Percentiles rank a stretch among this genome's conserved stretches.
Evolutionary conservation across 2,888 invertebrate species (phyloP).

Genomic region (Xylota sylvarum): DNA sequence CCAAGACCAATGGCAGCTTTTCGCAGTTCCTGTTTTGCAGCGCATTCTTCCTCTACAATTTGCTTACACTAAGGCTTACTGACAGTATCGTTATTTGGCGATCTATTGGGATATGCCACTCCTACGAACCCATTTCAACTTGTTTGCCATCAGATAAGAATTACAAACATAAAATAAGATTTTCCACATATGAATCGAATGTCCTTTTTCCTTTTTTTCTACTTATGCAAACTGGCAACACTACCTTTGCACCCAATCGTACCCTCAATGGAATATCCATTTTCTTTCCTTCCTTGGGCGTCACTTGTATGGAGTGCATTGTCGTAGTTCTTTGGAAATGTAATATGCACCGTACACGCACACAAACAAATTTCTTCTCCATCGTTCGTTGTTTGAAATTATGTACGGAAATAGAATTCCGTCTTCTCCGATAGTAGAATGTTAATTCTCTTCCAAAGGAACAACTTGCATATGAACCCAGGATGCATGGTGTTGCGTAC

Average conservation of each 20-base stretch:
- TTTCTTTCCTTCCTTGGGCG: background rate
- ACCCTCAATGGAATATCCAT: background rate
- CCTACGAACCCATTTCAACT: too few species aligned
- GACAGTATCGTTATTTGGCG: too few species aligned
- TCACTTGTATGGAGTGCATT: background rate
- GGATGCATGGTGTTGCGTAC: slow-evolving; percentile 6
- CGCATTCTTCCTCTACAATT: too few species aligned
- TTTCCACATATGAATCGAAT: too few species aligned
- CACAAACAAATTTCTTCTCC: background rate
- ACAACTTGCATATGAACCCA: slow-evolving; percentile 32
- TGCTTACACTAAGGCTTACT: too few species aligned
- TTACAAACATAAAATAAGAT: too few species aligned
- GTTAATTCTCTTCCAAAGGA: slow-evolving; percentile 16
- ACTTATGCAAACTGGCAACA: slow-evolving; percentile 26
- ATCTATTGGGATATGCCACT: too few species aligned
- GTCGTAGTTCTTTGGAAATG: slow-evolving; percentile 11
- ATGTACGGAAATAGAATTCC: slow-evolving; percentile 33
- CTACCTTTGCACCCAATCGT: background rate
- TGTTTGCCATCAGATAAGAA: too few species aligned
- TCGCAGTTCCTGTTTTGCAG: too few species aligned
- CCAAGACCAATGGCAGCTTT: too few species aligned
- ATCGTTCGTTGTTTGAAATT: slow-evolving; percentile 21
- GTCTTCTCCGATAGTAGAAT: slow-evolving; percentile 1
- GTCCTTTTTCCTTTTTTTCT: too few species aligned
- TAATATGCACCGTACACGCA: background rate